Base-by-base conservation (phyloP, 2,888 invertebrate species). In the Vandiemenella viatica region DNA sequence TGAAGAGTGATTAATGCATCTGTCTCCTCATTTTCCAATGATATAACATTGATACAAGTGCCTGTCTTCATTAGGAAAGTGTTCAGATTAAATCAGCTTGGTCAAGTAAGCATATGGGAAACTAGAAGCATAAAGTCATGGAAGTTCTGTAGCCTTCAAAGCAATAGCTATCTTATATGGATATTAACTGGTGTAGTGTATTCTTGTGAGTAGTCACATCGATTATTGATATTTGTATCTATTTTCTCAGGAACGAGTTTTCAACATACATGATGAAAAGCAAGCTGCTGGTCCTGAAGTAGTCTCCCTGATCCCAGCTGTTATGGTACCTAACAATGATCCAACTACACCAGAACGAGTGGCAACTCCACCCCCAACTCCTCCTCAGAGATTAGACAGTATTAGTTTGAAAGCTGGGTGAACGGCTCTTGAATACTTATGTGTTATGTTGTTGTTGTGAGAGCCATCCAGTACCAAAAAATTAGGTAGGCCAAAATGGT, bases 291-390 rank as follows among this genome's bases (percentile, higher is more conserved):
- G 80, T 62, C 78, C 80, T 16, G 81, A 81, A 65, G 77, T 80
- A 49, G 77, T 79, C 15, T 80, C 80, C 59, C 63, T 82, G 58
- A 74, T 81, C 55, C 78, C 79, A 15, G 74, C 77, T 15, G 74
- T 77, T 41, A 61, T 70, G 46, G 74, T 73, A 49, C 73, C 74
- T 5, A 70, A 69, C 61, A 74, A 74, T 55, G 67, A 67, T 47
- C 70, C 71, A 15, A 62, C 68, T 38, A 73, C 72, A 41, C 72
- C 72, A 15, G 69, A 70, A 58, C 62, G 70, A 58, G 70, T 70
- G 53, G 63, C 67, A 61, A 65, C 74, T 60, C 66, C 77, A 63
- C 66, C 71, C 58, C 60, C 74, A 62, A 58, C 76, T 62, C 71
- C 78, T 46, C 61, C 71, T 53, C 78, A 79, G 64, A 64, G 68